Evolutionary conservation across 2,113 vertebrate genomes (phyloP).

Genomic region (Numida meleagris): DNA sequence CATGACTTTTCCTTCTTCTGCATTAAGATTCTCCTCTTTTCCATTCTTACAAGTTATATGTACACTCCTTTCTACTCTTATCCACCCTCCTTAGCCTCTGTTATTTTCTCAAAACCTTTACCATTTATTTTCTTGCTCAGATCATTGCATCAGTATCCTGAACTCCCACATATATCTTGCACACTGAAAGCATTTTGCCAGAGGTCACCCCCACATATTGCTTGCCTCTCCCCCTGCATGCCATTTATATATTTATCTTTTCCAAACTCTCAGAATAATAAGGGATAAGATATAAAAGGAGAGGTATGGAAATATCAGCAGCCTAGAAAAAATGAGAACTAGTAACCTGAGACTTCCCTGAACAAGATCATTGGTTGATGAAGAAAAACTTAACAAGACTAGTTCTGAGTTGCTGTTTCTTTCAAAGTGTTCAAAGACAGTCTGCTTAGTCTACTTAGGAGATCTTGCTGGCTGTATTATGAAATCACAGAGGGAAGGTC

Average conservation of each 20-base stretch:
- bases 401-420: not conserved
- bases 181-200: not conserved
- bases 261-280: not conserved
- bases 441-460: not conserved
- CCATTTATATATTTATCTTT: not conserved
- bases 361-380: not conserved
- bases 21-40: not conserved
- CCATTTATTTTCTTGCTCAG: not conserved
- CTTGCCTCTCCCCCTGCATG: not conserved
- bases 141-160: not conserved
- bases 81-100: not conserved
- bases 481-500: not conserved
- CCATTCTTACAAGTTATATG: not conserved
- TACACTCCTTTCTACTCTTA: not conserved
- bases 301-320: not conserved
- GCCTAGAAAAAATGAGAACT: not conserved
- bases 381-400: not conserved
- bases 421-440: not conserved
- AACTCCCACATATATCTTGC: not conserved
- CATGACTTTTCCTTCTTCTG: not conserved
- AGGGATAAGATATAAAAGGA: not conserved
- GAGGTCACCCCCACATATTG: accelerated
- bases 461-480: not conserved
- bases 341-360: not conserved
- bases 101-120: not conserved